Conservation (phyloP, 2,888 invertebrate species). For the Drosophila mayaguana region DNA sequence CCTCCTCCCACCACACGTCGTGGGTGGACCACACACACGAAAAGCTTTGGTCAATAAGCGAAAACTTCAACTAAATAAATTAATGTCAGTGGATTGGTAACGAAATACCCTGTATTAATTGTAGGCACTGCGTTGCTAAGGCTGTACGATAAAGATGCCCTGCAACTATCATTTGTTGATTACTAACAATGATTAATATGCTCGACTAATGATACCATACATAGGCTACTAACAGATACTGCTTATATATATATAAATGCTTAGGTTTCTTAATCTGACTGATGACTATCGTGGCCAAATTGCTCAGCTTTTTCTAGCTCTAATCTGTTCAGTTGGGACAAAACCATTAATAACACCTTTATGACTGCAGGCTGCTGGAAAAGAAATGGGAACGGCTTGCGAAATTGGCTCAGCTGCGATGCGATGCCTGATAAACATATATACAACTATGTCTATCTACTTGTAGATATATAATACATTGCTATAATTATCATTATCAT, state of each 20-base stretch:
- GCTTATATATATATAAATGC: no score
- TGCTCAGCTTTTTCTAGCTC: not conserved
- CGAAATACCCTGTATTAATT: not conserved
- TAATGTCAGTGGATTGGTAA: not conserved
- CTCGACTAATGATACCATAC: no score
- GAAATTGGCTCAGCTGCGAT: not conserved
- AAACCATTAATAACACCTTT: not conserved
- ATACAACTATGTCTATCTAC: not conserved
- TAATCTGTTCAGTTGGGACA: not conserved
- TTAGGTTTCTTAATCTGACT: no score
- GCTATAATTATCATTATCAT: constrained; percentile 26
- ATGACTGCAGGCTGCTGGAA: not conserved
- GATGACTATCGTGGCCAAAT: no score
- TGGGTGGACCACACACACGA: constrained; percentile 45
- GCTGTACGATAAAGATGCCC: not conserved
- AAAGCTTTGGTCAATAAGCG: constrained; percentile 4
- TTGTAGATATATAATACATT: constrained; percentile 12
- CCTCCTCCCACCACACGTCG: constrained; percentile 7
- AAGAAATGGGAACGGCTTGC: not conserved
- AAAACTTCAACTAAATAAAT: not conserved
- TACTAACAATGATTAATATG: not conserved
- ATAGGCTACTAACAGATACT: no score
- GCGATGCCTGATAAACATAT: not conserved
- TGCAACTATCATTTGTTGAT: not conserved
- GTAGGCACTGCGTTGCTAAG: not conserved